These are phyloP conservation scores for Pitangus sulphuratus DNA, from an alignment of 2,797 vertebrate genomes.

Conservation along the genomic window DNA sequence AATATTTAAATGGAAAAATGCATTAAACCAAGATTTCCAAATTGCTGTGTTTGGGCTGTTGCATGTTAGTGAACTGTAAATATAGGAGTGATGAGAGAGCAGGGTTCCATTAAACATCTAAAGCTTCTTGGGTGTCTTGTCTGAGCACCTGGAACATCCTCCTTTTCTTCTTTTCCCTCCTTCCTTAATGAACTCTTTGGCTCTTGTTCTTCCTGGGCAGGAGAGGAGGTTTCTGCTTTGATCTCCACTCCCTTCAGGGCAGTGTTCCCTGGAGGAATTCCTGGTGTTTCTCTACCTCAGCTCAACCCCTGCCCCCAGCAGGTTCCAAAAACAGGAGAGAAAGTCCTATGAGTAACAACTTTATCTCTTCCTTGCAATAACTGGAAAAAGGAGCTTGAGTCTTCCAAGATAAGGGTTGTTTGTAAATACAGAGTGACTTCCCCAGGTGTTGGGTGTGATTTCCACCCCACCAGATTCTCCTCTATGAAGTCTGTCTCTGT, in stretches of 20 bases:
- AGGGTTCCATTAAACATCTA: not conserved
- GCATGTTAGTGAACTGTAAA: not conserved
- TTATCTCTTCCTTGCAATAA: not conserved
- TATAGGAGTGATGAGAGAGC: not conserved
- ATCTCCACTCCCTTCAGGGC: not conserved
- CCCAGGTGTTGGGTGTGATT: not conserved
- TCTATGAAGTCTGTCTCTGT: not conserved
- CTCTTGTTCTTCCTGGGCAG: not conserved
- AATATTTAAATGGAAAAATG: not conserved
- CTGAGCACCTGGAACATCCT: not conserved
- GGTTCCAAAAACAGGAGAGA: not conserved
- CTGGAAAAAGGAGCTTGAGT: not conserved
- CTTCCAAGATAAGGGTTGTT: not conserved
- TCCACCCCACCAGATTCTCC: not conserved
- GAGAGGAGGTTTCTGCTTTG: not conserved
- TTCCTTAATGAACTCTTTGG: not conserved
- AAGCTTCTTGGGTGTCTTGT: not conserved
- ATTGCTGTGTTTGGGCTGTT: not conserved
- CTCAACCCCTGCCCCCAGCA: not conserved
- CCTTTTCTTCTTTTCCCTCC: not conserved
- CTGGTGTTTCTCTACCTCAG: not conserved
- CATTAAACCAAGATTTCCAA: not conserved
- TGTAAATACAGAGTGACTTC: not conserved
- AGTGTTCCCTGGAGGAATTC: not conserved
- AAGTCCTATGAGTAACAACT: fast-evolving